Conservation (phyloP, 2,888 invertebrate genomes). For the Flexamia atlantica region DNA sequence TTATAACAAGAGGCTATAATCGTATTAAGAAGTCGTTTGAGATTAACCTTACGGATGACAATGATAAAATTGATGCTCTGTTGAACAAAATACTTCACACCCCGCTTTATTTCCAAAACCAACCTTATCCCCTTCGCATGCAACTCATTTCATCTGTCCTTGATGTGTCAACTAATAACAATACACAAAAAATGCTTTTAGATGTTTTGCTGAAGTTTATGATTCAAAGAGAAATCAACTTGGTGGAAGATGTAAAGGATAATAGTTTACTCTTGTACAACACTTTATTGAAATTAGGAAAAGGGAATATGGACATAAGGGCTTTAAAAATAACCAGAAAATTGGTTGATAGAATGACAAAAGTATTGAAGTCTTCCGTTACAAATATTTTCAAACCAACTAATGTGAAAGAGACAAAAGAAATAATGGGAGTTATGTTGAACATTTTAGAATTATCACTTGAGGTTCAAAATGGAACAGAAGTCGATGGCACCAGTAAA, state of each 20-base stretch:
- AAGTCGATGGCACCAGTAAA: not conserved
- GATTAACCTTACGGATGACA: not conserved
- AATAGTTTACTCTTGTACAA: not conserved
- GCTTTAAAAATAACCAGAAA: not conserved
- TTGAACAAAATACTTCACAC: not conserved
- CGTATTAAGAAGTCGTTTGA: not conserved
- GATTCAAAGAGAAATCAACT: not conserved
- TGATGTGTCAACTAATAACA: constrained; percentile 2
- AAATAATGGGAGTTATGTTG: not conserved
- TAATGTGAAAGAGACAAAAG: not conserved
- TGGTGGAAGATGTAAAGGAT: not conserved
- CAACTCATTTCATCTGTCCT: not conserved
- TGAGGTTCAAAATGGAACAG: not conserved
- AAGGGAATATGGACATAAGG: not conserved
- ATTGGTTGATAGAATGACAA: not conserved
- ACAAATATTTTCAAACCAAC: not conserved
- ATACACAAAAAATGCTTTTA: not conserved
- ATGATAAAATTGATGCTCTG: not conserved
- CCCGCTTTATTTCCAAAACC: not conserved
- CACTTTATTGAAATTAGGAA: not conserved
- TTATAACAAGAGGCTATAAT: not conserved
- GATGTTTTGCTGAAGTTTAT: not conserved
- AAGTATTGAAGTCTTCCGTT: not conserved
- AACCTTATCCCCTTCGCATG: not conserved
- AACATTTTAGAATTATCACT: not conserved